Evolutionary conservation across 2,888 invertebrate species (phyloP).

Genomic region (Cabera pusaria): DNA sequence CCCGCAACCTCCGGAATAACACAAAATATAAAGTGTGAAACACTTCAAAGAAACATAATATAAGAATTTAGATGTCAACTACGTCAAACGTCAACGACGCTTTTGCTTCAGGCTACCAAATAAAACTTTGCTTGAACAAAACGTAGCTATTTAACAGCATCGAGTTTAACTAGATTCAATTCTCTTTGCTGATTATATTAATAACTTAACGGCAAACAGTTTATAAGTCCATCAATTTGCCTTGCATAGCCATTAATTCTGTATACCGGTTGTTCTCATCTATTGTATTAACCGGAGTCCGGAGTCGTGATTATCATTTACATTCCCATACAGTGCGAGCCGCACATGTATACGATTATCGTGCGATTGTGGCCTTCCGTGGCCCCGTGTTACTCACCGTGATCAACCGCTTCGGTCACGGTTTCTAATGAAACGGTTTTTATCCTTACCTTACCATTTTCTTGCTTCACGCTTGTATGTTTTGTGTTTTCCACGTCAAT

Average conservation of each 20-base stretch:
- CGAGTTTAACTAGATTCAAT: too few relatives aligned
- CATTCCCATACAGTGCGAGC: constrained; percentile 33
- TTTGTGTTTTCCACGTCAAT: constrained; percentile 25
- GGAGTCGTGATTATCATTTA: constrained; percentile 40
- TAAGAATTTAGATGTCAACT: too few relatives aligned
- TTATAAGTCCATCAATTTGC: background rate
- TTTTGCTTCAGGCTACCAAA: too few relatives aligned
- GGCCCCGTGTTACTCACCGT: constrained; percentile 42
- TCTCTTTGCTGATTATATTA: background rate
- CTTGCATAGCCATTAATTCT: constrained; percentile 7
- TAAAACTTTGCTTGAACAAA: too few relatives aligned
- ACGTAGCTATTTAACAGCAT: too few relatives aligned
- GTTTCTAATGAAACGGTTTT: constrained; percentile 39
- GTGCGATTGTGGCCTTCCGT: constrained; percentile 42
- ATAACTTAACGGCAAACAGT: background rate
- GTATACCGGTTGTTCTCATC: constrained; percentile 17
- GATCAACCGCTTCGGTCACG: constrained; percentile 46
- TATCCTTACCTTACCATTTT: constrained; percentile 23
- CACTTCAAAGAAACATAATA: too few relatives aligned
- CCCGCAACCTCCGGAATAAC: too few relatives aligned
- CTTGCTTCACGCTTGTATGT: constrained; percentile 19
- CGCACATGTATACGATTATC: constrained; percentile 34
- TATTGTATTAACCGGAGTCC: constrained; percentile 28
- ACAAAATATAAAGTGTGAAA: too few relatives aligned
- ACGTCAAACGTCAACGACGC: too few relatives aligned